Evolutionary conservation across 2,113 vertebrate genomes (phyloP), one percentile per base, ranked within the genome.

Genomic region (Tricholaema leucomelas): DNA sequence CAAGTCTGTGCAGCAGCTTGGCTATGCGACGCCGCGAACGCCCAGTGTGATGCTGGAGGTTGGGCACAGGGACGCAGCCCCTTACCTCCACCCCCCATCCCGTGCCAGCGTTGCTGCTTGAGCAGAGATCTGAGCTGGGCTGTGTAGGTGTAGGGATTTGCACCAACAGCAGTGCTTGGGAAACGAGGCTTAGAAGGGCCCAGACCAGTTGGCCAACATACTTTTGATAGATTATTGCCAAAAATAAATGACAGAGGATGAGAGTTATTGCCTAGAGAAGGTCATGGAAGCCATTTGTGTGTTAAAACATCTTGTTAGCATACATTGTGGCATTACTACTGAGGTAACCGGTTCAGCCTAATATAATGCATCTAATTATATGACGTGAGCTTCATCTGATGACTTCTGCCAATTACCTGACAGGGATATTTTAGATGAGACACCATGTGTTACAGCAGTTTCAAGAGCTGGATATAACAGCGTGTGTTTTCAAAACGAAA

Each of bases 391-490:
- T 30, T 93, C 91, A 76, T 92, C 74, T 78, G 48, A 59, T 75
- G 79, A 91, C 90, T 96, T 86, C 89, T 91, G 71, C 71, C 91
- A 91, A 95, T 81, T 94, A 91, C 72, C 59, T 91, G 86, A 91
- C 82, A 65, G 76, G 60, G 81, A 42, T 87, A 50, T 90, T 95
- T 92, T 81, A 67, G 72, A 90, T 85, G 87, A 81, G 48, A 91
- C 81, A 66, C 82, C 40, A 40, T 82, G 71, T 87, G 76, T 87
- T 95, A 59, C n/a, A 74, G 79, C 60, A 91, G 60, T 88, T 97
- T 85, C 64, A 73, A 90, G 59, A 44, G 82, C 89, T 95, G 92
- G 86, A 65, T 75, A 50, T 67, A 89, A 56, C 64, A 96, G 86
- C 81, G 27, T 44, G 83, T 60, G 54, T 44, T 91, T 83, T 75